These are phyloP conservation scores for Agrypnus murinus DNA, from an alignment of 2,888 invertebrate genomes.

Conservation along the genomic window DNA sequence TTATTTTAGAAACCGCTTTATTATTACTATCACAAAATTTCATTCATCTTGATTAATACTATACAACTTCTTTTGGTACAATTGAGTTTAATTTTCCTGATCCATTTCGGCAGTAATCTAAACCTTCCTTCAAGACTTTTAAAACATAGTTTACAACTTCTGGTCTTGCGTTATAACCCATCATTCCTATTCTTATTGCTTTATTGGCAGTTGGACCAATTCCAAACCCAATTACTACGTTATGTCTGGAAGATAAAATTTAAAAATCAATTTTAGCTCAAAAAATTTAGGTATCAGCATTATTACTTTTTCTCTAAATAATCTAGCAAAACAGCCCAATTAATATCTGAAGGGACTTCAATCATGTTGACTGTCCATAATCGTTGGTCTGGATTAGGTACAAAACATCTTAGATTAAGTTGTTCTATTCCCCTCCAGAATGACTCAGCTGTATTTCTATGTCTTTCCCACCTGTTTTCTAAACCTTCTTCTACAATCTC, in stretches of 20 bases:
- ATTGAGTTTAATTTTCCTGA: not conserved
- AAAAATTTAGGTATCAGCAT: not conserved
- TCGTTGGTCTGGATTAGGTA: slow-evolving; percentile 78
- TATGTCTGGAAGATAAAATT: slow-evolving; percentile 68
- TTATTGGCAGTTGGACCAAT: slow-evolving; percentile 85
- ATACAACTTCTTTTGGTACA: not conserved
- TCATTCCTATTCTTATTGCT: slow-evolving; percentile 85
- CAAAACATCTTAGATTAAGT: slow-evolving; percentile 79
- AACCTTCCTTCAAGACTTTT: no score
- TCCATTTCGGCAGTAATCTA: slow-evolving; percentile 7
- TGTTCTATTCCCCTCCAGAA: slow-evolving; percentile 79
- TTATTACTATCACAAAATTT: no score
- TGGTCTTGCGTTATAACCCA: slow-evolving; percentile 77
- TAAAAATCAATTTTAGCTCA: no score
- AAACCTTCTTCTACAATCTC: slow-evolving; percentile 82
- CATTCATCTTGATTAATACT: no score
- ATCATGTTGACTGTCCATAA: slow-evolving; percentile 80
- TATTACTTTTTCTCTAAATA: slow-evolving; percentile 55
- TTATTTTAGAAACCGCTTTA: no score
- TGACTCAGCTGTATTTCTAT: slow-evolving; percentile 76
- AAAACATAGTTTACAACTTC: slow-evolving; percentile 64
- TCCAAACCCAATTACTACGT: slow-evolving; percentile 84
- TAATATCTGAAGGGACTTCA: slow-evolving; percentile 76
- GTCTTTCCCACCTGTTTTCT: slow-evolving; percentile 79
- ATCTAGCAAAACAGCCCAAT: slow-evolving; percentile 71